phyloP scores from a whole-genome alignment of 2,113 vertebrate species.

The Phalacrocorax pelagicus region DNA sequence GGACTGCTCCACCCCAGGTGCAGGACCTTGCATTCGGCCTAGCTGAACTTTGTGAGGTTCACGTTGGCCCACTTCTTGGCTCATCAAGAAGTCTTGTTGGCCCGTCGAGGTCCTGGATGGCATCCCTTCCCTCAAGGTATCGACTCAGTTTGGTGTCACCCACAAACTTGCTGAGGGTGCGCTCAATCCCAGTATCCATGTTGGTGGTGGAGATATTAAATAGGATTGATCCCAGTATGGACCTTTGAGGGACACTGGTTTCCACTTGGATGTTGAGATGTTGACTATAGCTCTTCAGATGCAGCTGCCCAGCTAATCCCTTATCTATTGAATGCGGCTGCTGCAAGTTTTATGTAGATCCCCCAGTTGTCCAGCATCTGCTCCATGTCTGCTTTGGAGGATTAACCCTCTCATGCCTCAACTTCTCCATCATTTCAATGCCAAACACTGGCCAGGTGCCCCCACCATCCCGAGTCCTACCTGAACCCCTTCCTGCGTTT shows the following conservation, averaged over 20 bases:
- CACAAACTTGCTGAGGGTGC: not conserved
- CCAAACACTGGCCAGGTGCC: rapidly evolving
- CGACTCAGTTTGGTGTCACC: not conserved
- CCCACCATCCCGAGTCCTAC: not conserved
- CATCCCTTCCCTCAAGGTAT: not conserved
- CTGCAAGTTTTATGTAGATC: not conserved
- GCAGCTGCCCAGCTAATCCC: not conserved
- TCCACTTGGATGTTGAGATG: not conserved
- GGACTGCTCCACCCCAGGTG: too few species aligned
- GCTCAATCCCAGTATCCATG: not conserved
- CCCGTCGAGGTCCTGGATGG: not conserved
- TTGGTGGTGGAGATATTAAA: not conserved
- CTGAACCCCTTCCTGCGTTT: rapidly evolving
- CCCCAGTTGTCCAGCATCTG: not conserved
- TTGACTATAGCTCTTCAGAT: not conserved
- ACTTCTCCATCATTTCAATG: not conserved
- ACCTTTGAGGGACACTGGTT: not conserved
- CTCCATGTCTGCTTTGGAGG: not conserved
- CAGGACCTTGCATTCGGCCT: not conserved
- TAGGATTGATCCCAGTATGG: too few species aligned
- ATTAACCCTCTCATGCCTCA: not conserved
- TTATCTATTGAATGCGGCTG: rapidly evolving
- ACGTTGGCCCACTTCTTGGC: not conserved
- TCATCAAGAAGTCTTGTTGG: not conserved
- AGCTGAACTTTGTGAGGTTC: not conserved